Conservation (phyloP, 2,113 vertebrate genomes). For the Tretioscincus oriximinensis region DNA sequence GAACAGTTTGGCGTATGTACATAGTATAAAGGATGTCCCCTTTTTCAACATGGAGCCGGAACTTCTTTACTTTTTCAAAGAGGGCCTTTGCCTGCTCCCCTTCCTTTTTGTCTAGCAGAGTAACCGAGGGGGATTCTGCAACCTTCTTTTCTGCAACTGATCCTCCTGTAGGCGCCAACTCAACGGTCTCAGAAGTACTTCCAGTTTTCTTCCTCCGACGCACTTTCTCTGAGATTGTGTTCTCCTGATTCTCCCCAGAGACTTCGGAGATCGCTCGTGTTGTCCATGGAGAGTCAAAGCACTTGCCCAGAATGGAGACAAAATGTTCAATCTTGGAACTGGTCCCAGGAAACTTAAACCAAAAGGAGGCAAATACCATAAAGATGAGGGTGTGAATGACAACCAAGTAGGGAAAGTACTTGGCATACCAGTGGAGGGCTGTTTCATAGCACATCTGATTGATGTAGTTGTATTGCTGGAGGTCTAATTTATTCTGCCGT, state of each 20-base stretch:
- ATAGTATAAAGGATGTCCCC: slow-evolving; percentile 83
- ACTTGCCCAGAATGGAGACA: slow-evolving; percentile 85
- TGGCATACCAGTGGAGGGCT: slow-evolving; percentile 88
- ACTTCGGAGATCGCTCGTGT: slow-evolving; percentile 86
- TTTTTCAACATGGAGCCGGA: slow-evolving; percentile 85
- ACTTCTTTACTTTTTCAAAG: slow-evolving; percentile 91
- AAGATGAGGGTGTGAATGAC: slow-evolving; percentile 88
- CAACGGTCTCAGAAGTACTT: slow-evolving; percentile 53
- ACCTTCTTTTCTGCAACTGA: slow-evolving; percentile 74
- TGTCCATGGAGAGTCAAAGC: slow-evolving; percentile 89
- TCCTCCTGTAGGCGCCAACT: slow-evolving; percentile 62
- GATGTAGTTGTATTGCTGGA: slow-evolving; percentile 87
- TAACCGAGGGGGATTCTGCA: slow-evolving; percentile 68
- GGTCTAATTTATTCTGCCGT: slow-evolving; percentile 82
- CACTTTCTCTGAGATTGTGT: slow-evolving; percentile 19
- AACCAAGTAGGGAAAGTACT: slow-evolving; percentile 89
- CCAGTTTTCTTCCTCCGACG: slow-evolving; percentile 33
- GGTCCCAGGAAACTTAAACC: slow-evolving; percentile 91
- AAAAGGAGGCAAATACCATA: slow-evolving; percentile 89
- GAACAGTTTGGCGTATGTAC: slow-evolving; percentile 85
- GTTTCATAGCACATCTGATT: slow-evolving; percentile 90
- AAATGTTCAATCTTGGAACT: slow-evolving; percentile 92
- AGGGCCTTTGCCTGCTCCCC: slow-evolving; percentile 90
- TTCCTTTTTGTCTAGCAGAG: slow-evolving; percentile 86
- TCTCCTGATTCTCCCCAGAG: slow-evolving; percentile 76